Percentiles rank a stretch among this genome's conserved stretches.
Evolutionary conservation across 2,797 vertebrate genomes (phyloP).

Genomic region (Pangasius macronema): DNA sequence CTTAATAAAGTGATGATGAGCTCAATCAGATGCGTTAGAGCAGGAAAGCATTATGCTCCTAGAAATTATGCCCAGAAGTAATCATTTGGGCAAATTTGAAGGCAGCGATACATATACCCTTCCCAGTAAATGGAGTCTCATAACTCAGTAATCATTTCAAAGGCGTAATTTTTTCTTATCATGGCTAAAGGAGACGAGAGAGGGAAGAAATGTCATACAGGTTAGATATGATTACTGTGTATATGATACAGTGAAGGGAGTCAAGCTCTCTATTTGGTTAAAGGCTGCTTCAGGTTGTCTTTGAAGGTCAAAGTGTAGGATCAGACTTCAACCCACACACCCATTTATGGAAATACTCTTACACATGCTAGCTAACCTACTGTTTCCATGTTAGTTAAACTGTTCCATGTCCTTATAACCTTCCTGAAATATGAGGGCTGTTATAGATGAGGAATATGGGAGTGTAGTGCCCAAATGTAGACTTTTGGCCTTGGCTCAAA

Average conservation of each 20-base stretch:
- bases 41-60: neutral
- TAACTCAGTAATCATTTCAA: neutral
- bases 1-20: neutral
- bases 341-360: neutral
- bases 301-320: neutral
- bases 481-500: neutral
- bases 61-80: neutral
- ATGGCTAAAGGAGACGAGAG: neutral
- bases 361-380: neutral
- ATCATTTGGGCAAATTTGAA: neutral
- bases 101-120: neutral
- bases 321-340: neutral
- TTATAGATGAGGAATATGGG: neutral
- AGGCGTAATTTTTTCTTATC: neutral
- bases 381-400: neutral
- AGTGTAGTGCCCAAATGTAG: neutral
- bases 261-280: neutral
- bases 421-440: neutral
- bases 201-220: neutral
- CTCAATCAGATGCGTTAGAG: neutral
- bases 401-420: neutral
- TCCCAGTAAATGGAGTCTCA: neutral
- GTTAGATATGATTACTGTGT: neutral
- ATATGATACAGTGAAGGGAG: neutral
- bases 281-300: neutral